These are phyloP conservation scores for Callyntrura sp. DNA, from an alignment of 2,888 invertebrate genomes.

Conservation along the genomic window DNA sequence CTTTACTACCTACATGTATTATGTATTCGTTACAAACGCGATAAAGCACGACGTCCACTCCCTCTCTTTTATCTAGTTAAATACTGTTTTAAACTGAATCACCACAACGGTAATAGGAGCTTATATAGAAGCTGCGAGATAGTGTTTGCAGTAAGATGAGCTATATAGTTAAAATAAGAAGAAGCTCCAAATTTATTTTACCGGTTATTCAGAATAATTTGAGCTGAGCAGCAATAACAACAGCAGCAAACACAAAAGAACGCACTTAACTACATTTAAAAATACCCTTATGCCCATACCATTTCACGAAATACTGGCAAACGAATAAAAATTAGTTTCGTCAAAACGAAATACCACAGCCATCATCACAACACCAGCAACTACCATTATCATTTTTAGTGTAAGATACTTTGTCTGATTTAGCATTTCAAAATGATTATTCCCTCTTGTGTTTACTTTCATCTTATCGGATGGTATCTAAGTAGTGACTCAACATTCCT, in stretches of 20 bases:
- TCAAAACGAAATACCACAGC: constrained; percentile 18
- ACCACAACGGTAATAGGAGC: no score
- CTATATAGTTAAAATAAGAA: background rate
- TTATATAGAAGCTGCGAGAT: background rate
- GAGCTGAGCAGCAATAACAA: background rate
- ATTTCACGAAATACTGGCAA: constrained; percentile 12
- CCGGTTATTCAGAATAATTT: background rate
- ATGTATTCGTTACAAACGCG: background rate
- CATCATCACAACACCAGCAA: background rate
- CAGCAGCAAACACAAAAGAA: background rate
- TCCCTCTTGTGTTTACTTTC: constrained; percentile 69
- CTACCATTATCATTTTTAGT: constrained; percentile 15
- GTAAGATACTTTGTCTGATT: constrained; percentile 57
- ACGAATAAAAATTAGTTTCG: constrained; percentile 26
- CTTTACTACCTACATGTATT: background rate
- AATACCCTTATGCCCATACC: constrained; percentile 24
- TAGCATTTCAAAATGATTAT: constrained; percentile 62
- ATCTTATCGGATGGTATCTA: constrained; percentile 75
- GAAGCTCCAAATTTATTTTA: constrained; percentile 32
- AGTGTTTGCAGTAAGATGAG: background rate
- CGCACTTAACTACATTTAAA: background rate
- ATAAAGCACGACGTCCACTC: background rate
- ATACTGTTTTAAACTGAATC: no score
- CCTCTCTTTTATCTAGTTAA: no score
- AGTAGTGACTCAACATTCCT: constrained; percentile 51